Evolutionary conservation across 2,888 invertebrate genomes (phyloP), one percentile per base, ranked within the genome.

Genomic region (Andrena minutula): DNA sequence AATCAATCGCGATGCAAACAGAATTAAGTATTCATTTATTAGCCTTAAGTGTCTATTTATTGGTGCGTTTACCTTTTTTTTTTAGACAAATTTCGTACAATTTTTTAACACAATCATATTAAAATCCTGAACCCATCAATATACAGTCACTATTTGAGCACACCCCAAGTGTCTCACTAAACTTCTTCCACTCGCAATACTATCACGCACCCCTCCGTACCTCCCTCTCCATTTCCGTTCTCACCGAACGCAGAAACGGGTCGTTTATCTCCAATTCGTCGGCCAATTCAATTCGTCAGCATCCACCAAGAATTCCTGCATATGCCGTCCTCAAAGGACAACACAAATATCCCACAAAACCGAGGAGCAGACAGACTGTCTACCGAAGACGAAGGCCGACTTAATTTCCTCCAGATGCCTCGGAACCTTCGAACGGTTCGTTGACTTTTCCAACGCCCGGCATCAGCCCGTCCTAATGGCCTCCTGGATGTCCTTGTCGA

Each of bases 321-420:
- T 56, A 26, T 26, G 2, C 20, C 26, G 28, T 64, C 53, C 12
- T 47, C 41, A 47, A 53, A 65, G 56, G 49, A 65, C 53, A 65
- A 65, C 26, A 75, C 64, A 63, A 83, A 81, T 70, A 71, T 79
- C 79, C 65, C 61, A 64, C 60, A 71, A 75, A 75, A 47, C n/a
- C 72, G 49, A 51, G 53, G 2, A 85, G 88, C 71, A 86, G 88
- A 86, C 88, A 82, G 86, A 56, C 74, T 78, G 88, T 88, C 88
- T 87, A 79, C 83, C 86, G 88, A 85, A 88, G 82, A 74, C 41
- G 56, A 63, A 75, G 82, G 61, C 78, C 87, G 79, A 80, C 82
- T 88, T 89, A 89, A 89, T 89, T 89, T 89, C 88, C 87, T 88
- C 89, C 89, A 89, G 89, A 89, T 89, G 89, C 83, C 80, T 70